Evolutionary conservation across 1,140 invertebrate genomes (phyloP).

Genomic region (Laupala kohalensis): DNA sequence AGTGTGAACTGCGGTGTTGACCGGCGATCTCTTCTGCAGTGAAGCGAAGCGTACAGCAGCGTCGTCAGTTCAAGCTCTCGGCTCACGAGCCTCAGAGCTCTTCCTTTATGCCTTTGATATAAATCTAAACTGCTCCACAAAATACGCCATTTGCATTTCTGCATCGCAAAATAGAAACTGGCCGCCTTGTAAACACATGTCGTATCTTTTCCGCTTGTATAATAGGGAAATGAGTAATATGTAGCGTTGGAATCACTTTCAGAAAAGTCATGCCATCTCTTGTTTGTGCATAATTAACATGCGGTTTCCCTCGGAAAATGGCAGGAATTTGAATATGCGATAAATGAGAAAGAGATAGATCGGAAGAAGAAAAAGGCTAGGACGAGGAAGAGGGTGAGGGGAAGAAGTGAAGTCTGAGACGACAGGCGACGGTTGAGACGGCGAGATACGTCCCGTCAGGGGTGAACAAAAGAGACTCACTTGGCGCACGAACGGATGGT

Average conservation of each 20-base stretch:
- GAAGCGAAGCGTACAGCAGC: no score
- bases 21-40: no score
- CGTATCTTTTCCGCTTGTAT: not conserved
- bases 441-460: not conserved
- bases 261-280: not conserved
- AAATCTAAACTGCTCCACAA: not conserved
- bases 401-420: not conserved
- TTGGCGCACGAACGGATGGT: no score
- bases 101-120: not conserved
- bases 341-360: not conserved
- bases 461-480: no score
- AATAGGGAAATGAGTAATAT: not conserved
- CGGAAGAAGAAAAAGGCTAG: no score
- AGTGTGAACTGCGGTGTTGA: no score
- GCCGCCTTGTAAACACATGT: not conserved
- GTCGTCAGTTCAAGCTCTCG: no score
- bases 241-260: not conserved
- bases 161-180: not conserved
- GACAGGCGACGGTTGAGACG: no score
- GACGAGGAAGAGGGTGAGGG: not conserved
- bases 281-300: not conserved
- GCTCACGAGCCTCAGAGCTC: no score
- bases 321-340: not conserved
- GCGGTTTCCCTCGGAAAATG: not conserved
- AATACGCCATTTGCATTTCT: not conserved